Evolutionary conservation across 2,113 vertebrate species (phyloP).

Genomic region (Clarias gariepinus): DNA sequence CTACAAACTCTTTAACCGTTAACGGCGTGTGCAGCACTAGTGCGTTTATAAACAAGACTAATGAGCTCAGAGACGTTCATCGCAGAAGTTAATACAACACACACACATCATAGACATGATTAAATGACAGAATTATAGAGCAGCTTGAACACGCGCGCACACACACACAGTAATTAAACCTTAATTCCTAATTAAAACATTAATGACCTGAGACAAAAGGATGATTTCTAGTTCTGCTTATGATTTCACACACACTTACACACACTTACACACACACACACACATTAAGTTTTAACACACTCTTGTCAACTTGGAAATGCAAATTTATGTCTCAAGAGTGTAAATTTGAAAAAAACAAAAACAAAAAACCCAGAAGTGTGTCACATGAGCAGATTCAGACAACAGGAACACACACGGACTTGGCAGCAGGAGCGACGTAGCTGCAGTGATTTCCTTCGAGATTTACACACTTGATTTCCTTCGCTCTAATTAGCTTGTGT

Average conservation of each 20-base stretch:
- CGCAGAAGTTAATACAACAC: neutral
- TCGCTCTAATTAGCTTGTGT: neutral
- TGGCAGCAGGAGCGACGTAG: neutral
- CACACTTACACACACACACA: conserved; percentile 17
- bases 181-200: conserved; percentile 18
- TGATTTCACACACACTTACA: conserved; percentile 5
- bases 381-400: neutral
- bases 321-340: neutral
- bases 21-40: too few species aligned
- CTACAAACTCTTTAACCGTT: too few species aligned
- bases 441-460: neutral
- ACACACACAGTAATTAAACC: conserved; percentile 5
- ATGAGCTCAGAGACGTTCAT: neutral
- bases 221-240: conserved; percentile 13
- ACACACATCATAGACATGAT: too few species aligned
- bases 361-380: neutral
- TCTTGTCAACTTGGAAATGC: neutral
- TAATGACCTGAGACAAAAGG: conserved; percentile 9
- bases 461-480: neutral
- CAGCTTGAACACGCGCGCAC: neutral
- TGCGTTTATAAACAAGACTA: neutral
- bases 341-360: too few species aligned
- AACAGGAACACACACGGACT: neutral
- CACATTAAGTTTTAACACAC: neutral
- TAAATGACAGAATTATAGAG: neutral